These are phyloP conservation scores for Hypolimnas misippus DNA, from an alignment of 2,888 invertebrate species.

Conservation along the genomic window DNA sequence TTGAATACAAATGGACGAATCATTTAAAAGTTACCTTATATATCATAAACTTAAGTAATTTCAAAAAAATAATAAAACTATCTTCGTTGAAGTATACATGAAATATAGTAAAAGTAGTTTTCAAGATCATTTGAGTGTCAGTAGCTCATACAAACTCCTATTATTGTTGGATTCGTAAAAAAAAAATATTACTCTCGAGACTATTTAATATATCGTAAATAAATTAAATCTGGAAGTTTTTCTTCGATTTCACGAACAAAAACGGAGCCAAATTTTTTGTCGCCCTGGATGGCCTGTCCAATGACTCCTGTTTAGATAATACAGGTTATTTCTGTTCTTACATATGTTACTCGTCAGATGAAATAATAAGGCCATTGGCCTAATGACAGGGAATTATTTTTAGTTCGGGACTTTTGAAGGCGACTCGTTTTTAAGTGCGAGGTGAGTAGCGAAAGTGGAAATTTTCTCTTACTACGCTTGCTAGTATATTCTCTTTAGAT, in stretches of 20 bases:
- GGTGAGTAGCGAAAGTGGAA: conserved; percentile 45
- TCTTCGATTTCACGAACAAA: conserved; percentile 56
- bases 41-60: too few relatives aligned
- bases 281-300: conserved; percentile 46
- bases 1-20: too few relatives aligned
- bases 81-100: too few relatives aligned
- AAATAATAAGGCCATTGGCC: conserved; percentile 83
- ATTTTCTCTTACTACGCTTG: conserved; percentile 30
- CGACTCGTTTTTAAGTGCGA: conserved; percentile 62
- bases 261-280: conserved; percentile 71
- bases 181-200: background rate
- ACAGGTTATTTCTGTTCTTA: conserved; percentile 76
- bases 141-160: too few relatives aligned
- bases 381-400: conserved; percentile 77
- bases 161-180: background rate
- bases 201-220: background rate
- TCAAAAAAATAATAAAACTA: too few relatives aligned
- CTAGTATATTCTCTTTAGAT: conserved; percentile 29
- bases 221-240: conserved; percentile 9
- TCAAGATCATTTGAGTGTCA: too few relatives aligned
- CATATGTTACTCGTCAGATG: conserved; percentile 80
- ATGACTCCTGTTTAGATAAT: conserved; percentile 77
- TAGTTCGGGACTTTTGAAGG: conserved; percentile 66
- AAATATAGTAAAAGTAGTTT: too few relatives aligned
- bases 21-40: too few relatives aligned